Conservation (phyloP, 2,888 invertebrate species). For the Cataglyphis rosenhaueri region DNA sequence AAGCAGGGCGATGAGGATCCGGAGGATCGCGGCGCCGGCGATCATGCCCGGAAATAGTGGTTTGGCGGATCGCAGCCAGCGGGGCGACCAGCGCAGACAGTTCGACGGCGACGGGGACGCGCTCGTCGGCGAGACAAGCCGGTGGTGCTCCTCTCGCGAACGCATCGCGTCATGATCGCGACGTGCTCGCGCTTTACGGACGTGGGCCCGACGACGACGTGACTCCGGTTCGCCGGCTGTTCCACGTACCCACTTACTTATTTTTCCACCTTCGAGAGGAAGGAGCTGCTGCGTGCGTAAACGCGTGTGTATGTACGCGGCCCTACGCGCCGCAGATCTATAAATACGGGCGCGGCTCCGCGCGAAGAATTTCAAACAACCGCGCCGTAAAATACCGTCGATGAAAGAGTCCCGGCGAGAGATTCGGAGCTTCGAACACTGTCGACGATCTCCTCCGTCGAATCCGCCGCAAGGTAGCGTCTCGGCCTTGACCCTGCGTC, state of each 20-base stretch:
- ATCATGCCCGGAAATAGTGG: conserved; percentile 65
- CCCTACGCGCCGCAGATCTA: conserved; percentile 74
- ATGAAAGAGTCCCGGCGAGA: conserved; percentile 41
- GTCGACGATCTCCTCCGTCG: conserved; percentile 12
- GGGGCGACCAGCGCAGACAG: conserved; percentile 66
- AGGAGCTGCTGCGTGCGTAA: conserved; percentile 61
- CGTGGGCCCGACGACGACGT: conserved; percentile 52
- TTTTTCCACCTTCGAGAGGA: conserved; percentile 14
- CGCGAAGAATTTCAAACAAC: conserved; percentile 79
- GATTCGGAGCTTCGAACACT: conserved; percentile 26
- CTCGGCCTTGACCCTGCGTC: conserved; percentile 46
- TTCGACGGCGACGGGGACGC: conserved; percentile 72
- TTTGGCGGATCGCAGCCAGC: conserved; percentile 62
- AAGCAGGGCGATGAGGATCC: conserved; percentile 58
- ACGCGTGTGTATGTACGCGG: conserved; percentile 60
- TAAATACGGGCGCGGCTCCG: conserved; percentile 78
- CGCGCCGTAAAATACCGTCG: conserved; percentile 69
- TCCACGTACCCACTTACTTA: conserved; percentile 6
- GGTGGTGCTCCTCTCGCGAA: conserved; percentile 74
- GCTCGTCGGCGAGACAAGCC: conserved; percentile 73
- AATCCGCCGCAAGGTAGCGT: conserved; percentile 6
- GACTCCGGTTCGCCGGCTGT: conserved; percentile 45
- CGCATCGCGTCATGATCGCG: conserved; percentile 80
- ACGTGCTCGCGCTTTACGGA: conserved; percentile 56
- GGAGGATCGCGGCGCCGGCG: conserved; percentile 50